Base-by-base conservation (phyloP, 2,113 vertebrate species). In the Pedionomus torquatus region DNA sequence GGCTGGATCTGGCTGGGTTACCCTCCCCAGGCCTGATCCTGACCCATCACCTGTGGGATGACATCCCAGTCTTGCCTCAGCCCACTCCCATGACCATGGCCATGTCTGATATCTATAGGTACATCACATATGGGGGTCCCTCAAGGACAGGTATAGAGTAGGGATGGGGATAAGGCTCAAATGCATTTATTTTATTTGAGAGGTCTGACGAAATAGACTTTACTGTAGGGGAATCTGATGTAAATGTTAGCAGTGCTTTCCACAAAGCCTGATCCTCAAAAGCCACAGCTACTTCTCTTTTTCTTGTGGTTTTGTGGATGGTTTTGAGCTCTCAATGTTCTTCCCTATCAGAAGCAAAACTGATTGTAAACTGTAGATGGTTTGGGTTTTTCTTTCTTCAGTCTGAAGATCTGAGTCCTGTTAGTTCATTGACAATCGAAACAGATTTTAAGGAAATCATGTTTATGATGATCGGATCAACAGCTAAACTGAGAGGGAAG, bases 371-470 rank as follows among this genome's bases (percentile, higher is more conserved):
- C 35, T 76, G 48, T 30, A 43, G 37, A 20, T 57, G 3, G 11
- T 75, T 84, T 75, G 21, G 8, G 2, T 57, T 81, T 81, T 84
- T 65, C 12, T 77, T 4, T 74, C n/a, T 65, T 78, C 35, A 23
- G 35, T 63, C 30, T 0, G 0, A 84, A 82, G 15, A 20, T 60
- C 31, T 44, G 25, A 82, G n/a, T 70, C 17, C 7, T 58, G 19
- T 12, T 71, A n/a, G 37, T n/a, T 87, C 28, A 65, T 28, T 7
- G 1, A 30, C 0, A 0, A 30, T n/a, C 0, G 0, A 66, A 68
- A 16, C 0, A 1, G 37, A 63, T 52, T 31, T 66, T 78, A 25
- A 60, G 69, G 37, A 78, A 91, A 7, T 51, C 20, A 15, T 11
- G 5, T 41, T 58, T 63, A 18, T 5, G 23, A 31, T 24, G 8